Evolutionary conservation across 2,797 vertebrate species (phyloP).

Genomic region (Macropodus opercularis): DNA sequence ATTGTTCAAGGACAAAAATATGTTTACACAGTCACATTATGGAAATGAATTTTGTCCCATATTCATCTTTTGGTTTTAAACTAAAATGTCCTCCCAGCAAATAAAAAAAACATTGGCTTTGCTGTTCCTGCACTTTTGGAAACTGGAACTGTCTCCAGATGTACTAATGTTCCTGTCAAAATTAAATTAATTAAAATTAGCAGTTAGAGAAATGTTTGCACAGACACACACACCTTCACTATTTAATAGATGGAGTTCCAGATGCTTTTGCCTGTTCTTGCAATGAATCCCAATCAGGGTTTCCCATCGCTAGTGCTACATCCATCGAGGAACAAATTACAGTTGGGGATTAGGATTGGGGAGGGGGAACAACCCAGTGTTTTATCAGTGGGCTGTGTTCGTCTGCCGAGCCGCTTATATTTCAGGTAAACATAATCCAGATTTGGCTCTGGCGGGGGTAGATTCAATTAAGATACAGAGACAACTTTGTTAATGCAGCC

Average conservation of each 20-base stretch:
- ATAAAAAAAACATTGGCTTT: no score
- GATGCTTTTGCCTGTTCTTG: constrained; percentile 69
- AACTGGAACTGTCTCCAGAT: no score
- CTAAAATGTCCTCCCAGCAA: no score
- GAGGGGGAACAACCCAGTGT: constrained; percentile 77
- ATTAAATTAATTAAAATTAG: no score
- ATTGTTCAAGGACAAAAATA: no score
- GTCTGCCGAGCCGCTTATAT: constrained; percentile 83
- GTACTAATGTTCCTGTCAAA: no score
- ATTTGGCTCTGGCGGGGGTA: constrained; percentile 82
- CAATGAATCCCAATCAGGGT: constrained; percentile 74
- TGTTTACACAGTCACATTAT: no score
- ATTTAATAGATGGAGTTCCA: constrained; percentile 77
- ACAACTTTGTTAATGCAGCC: constrained; percentile 86
- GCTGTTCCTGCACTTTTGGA: no score
- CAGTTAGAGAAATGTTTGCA: constrained; percentile 18
- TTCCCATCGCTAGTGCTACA: constrained; percentile 73
- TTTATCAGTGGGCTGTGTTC: constrained; percentile 84
- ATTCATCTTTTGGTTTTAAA: no score
- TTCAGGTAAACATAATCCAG: constrained; percentile 89
- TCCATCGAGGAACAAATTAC: constrained; percentile 83
- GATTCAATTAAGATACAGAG: constrained; percentile 89
- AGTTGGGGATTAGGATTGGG: constrained; percentile 83
- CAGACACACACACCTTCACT: constrained; percentile 34
- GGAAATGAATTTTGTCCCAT: no score